These are phyloP conservation scores for Falco rusticolus DNA, from an alignment of 2,797 vertebrate species.

Conservation along the genomic window DNA sequence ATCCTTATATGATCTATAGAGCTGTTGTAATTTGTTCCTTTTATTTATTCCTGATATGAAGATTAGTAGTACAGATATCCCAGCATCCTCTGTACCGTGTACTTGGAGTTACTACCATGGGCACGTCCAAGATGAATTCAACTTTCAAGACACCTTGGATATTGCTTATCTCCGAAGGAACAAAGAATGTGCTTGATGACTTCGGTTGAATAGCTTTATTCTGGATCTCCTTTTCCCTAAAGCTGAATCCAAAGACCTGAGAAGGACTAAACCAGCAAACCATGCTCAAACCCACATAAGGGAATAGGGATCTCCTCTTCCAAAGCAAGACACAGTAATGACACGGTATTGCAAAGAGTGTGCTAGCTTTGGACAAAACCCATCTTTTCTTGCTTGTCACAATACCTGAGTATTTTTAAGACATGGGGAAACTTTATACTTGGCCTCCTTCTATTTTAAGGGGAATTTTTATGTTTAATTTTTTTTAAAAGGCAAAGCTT, in stretches of 20 bases:
- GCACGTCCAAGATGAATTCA: slow-evolving; percentile 74
- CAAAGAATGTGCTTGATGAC: slow-evolving; percentile 82
- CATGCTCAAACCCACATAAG: slow-evolving; percentile 22
- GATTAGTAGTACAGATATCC: neutral
- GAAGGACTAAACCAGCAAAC: slow-evolving; percentile 71
- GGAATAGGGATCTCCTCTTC: slow-evolving; percentile 74
- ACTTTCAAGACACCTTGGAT: slow-evolving; percentile 75
- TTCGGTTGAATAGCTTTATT: slow-evolving; percentile 95
- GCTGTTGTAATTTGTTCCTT: neutral
- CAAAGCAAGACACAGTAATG: slow-evolving; percentile 45
- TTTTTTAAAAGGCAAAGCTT: slow-evolving; percentile 49
- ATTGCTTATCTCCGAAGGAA: slow-evolving; percentile 76
- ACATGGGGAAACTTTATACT: slow-evolving; percentile 32
- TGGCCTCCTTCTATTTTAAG: slow-evolving; percentile 64
- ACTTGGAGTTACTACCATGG: slow-evolving; percentile 71
- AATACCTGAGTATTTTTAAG: slow-evolving; percentile 73
- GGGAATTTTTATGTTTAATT: slow-evolving; percentile 54
- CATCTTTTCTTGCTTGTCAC: slow-evolving; percentile 79
- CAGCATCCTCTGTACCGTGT: slow-evolving; percentile 61
- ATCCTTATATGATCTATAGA: neutral
- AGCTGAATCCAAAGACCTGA: slow-evolving; percentile 95
- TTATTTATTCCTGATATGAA: slow-evolving; percentile 6
- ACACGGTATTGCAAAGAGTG: slow-evolving; percentile 67
- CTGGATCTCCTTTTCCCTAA: slow-evolving; percentile 72
- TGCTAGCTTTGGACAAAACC: slow-evolving; percentile 60